phyloP scores from a whole-genome alignment of 2,888 invertebrate genomes.

The Tetrapedia diversipes region DNA sequence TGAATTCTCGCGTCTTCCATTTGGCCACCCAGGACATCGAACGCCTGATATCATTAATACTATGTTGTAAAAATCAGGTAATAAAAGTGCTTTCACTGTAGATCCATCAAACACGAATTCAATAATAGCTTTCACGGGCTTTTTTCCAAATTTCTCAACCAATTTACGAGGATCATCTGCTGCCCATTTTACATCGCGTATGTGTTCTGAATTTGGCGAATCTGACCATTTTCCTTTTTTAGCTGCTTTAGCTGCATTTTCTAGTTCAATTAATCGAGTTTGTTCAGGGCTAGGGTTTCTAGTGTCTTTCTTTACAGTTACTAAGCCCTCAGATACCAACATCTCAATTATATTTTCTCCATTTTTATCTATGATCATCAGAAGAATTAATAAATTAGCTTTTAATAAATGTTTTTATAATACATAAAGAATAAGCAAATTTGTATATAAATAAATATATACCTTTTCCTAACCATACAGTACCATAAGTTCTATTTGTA shows the following conservation, averaged over 20 bases:
- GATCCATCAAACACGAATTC: slow-evolving; percentile 99
- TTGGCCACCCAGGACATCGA: slow-evolving; percentile 90
- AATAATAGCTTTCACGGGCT: slow-evolving; percentile 95
- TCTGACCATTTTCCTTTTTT: slow-evolving; percentile 92
- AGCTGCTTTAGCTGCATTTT: slow-evolving; percentile 94
- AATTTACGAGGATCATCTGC: slow-evolving; percentile 92
- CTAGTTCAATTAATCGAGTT: slow-evolving; percentile 90
- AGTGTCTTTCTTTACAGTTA: slow-evolving; percentile 89
- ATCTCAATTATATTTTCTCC: slow-evolving; percentile 94
- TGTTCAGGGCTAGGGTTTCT: slow-evolving; percentile 87
- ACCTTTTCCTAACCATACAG: slow-evolving; percentile 93
- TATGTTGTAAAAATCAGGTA: slow-evolving; percentile 95
- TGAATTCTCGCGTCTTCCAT: slow-evolving; percentile 89
- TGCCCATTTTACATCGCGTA: slow-evolving; percentile 94
- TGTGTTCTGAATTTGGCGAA: slow-evolving; percentile 85
- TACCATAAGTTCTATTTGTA: slow-evolving; percentile 94
- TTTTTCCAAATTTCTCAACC: slow-evolving; percentile 93
- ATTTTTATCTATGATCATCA: slow-evolving; percentile 42
- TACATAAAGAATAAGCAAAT: slow-evolving; percentile 5
- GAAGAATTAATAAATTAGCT: not conserved
- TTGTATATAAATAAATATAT: slow-evolving; percentile 54
- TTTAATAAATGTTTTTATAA: slow-evolving; percentile 2
- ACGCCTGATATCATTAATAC: slow-evolving; percentile 98
- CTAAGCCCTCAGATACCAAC: slow-evolving; percentile 94
- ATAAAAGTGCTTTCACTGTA: slow-evolving; percentile 94